Base-by-base conservation (phyloP, 2,888 invertebrate genomes). In the Andrena fulva region DNA sequence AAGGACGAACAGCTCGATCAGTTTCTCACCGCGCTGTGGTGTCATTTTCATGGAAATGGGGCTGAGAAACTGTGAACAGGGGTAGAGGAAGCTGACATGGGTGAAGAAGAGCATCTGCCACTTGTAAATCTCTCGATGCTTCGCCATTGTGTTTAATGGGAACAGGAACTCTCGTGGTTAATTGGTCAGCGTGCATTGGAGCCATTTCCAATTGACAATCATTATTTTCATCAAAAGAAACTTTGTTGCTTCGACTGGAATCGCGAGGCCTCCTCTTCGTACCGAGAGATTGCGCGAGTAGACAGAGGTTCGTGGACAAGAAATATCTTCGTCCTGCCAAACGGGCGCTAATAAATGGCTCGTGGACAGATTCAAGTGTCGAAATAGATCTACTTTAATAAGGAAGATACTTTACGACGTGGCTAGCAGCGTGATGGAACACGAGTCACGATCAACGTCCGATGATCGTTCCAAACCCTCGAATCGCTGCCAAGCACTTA, bases 191-290 rank as follows among this genome's bases (percentile, higher is more conserved):
- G 69, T 62, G 79, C 42, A 35, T 63, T 56, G 69, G 75, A 67
- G 75, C 66, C 62, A 92, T 92, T 92, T 92, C 91, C 91, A 91
- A 83, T 86, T 77, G 77, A 82, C 84, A 90, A 87, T 91, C 90
- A 90, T 93, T 93, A 92, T 27, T 52, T 20, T n/a, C 48, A n/a
- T 63, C 27, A 27, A 10, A 56, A 35, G 5, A 56, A 48, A 48
- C 77, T 64, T 31, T 48, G 31, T 24, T 8, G 16, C n/a, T 48
- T 16, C 6, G 27, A 7, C 50, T 12, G 4, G 0, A 35, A 16
- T 5, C 8, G 29, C 50, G 27, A 10, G 8, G 6, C n/a, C 27
- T 10, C 31, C n/a, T n/a, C 52, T 29, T 16, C n/a, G 3, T 24
- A 8, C 4, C n/a, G 20, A 7, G 20, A 24, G 31, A 60, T 33